Conservation (phyloP, 2,113 vertebrate genomes). For the Saiga tatarica region DNA sequence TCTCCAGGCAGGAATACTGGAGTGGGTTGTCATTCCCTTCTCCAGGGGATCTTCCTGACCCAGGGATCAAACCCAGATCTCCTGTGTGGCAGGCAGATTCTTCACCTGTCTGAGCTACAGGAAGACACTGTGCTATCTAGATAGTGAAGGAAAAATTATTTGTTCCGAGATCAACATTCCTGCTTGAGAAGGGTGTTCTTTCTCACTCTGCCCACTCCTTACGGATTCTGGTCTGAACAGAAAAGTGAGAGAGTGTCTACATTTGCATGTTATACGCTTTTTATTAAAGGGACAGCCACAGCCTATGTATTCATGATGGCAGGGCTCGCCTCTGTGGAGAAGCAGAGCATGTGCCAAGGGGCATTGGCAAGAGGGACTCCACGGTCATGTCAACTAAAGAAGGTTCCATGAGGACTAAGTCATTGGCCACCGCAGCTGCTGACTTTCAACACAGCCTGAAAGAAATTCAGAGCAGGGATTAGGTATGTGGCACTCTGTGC, state of each 20-base stretch:
- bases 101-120: not conserved
- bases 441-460: not conserved
- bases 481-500: not conserved
- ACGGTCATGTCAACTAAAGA: not conserved
- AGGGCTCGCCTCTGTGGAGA: not conserved
- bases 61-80: not conserved
- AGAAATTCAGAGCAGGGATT: not conserved
- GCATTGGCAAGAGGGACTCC: not conserved
- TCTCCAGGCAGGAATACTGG: not conserved
- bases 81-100: not conserved
- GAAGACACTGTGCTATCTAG: not conserved
- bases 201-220: not conserved
- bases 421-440: not conserved
- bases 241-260: not conserved
- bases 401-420: not conserved
- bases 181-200: not conserved
- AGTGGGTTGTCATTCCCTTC: not conserved
- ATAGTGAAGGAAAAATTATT: not conserved
- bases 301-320: not conserved
- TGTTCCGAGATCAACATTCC: not conserved
- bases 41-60: not conserved
- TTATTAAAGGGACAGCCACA: not conserved
- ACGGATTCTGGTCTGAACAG: not conserved
- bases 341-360: fast-evolving
- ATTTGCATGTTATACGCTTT: not conserved